Conservation (phyloP, 2,888 invertebrate species). For the Pyrgus malvae region DNA sequence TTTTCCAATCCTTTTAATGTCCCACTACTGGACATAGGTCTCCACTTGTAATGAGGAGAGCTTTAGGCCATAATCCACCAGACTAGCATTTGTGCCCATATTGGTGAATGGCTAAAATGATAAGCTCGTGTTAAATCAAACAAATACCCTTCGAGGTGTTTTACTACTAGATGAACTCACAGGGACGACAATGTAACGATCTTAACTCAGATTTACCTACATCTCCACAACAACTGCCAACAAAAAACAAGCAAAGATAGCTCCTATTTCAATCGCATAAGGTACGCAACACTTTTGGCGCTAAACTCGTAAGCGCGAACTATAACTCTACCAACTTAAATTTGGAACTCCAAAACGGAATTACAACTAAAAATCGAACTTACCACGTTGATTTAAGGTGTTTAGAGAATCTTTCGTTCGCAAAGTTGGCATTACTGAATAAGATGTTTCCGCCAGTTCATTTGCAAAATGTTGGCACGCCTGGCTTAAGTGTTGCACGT, state of each 20-base stretch:
- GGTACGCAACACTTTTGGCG: background rate
- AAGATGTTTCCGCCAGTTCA: constrained; percentile 67
- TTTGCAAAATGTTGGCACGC: constrained; percentile 76
- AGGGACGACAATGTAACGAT: constrained; percentile 60
- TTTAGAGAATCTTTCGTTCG: background rate
- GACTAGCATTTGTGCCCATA: no score
- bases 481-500: constrained; percentile 79
- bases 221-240: constrained; percentile 20
- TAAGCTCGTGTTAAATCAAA: no score
- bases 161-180: constrained; percentile 40
- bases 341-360: background rate
- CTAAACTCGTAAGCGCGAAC: constrained; percentile 1
- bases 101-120: no score
- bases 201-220: constrained; percentile 47
- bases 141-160: no score
- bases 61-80: no score
- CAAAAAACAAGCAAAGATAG: constrained; percentile 28
- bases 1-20: no score
- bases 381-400: background rate
- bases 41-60: no score
- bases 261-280: constrained; percentile 6
- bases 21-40: no score
- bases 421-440: constrained; percentile 2
- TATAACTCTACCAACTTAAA: constrained; percentile 3
- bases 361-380: background rate